A percentile compares a stretch with the other conserved stretches of the same genome.
Conservation (phyloP, 2,113 vertebrate genomes). For the Engraulis encrasicolus region DNA sequence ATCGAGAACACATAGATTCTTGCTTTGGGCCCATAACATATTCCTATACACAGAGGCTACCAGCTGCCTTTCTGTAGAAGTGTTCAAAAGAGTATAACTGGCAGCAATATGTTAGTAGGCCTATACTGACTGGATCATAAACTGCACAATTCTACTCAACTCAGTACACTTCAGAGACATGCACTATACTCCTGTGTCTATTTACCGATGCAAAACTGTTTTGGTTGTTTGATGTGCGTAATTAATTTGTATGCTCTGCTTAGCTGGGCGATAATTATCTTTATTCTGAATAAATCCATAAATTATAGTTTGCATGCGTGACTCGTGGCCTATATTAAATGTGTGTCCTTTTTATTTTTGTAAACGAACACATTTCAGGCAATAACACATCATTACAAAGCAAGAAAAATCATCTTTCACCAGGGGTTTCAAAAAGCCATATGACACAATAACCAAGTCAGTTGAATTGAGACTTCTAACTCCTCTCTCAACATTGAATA, state of each 20-base stretch:
- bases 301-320: constrained; percentile 21
- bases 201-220: constrained; percentile 10
- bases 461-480: neutral
- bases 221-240: constrained; percentile 14
- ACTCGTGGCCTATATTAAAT: constrained; percentile 3
- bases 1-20: neutral
- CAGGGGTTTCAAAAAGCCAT: constrained; percentile 1
- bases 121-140: constrained; percentile 17
- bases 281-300: constrained; percentile 18
- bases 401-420: neutral
- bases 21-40: neutral
- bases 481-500: neutral
- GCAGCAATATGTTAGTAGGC: constrained; percentile 8
- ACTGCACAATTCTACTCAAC: neutral
- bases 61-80: neutral
- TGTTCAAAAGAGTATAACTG: neutral
- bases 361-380: constrained; percentile 9
- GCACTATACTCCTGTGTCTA: neutral
- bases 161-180: neutral
- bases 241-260: constrained; percentile 11
- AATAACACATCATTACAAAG: constrained; percentile 10
- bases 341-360: constrained; percentile 2
- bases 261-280: constrained; percentile 9
- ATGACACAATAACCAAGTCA: neutral
- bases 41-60: neutral